A percentile compares a stretch with the other conserved stretches of the same genome.
Conservation (phyloP, 1,140 invertebrate species). For the Drosophila virilis region DNA sequence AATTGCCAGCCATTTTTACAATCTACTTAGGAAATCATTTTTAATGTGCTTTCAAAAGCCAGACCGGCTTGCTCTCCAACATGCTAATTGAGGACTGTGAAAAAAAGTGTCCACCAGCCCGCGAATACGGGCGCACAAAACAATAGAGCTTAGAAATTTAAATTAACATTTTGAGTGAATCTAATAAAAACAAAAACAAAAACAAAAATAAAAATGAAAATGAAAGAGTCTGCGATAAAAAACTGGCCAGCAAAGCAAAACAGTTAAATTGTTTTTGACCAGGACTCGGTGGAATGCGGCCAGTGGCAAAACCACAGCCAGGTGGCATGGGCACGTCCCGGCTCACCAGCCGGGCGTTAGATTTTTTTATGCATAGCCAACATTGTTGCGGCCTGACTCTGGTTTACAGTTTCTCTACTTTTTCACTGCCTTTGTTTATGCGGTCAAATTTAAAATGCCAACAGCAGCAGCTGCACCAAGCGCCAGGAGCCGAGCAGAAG, state of each 20-base stretch:
- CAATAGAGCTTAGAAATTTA: conserved; percentile 76
- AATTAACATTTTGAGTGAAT: conserved; percentile 79
- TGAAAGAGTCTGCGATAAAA: conserved; percentile 27
- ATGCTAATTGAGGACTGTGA: conserved; percentile 67
- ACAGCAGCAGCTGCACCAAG: not conserved
- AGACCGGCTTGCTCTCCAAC: not conserved
- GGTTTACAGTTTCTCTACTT: conserved; percentile 44
- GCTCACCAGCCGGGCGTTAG: conserved; percentile 39
- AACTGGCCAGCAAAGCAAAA: conserved; percentile 56
- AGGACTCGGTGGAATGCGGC: conserved; percentile 11
- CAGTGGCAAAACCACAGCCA: conserved; percentile 36
- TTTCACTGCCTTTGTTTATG: conserved; percentile 36
- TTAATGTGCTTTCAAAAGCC: conserved; percentile 56
- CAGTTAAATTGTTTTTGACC: conserved; percentile 71
- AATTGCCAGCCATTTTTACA: conserved; percentile 77
- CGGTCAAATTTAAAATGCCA: conserved; percentile 42
- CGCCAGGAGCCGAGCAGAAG: not conserved
- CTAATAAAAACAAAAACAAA: conserved; percentile 51
- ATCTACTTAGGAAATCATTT: conserved; percentile 81
- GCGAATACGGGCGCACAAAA: conserved; percentile 40
- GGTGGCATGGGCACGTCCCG: conserved; percentile 67
- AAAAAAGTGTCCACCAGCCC: conserved; percentile 24
- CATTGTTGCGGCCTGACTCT: conserved; percentile 60
- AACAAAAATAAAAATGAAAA: not conserved
- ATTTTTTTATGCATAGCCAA: conserved; percentile 48